Percentiles rank a stretch among this genome's conserved stretches.
Conservation (phyloP, 2,888 invertebrate genomes). For the Argynnis bischoffii region DNA sequence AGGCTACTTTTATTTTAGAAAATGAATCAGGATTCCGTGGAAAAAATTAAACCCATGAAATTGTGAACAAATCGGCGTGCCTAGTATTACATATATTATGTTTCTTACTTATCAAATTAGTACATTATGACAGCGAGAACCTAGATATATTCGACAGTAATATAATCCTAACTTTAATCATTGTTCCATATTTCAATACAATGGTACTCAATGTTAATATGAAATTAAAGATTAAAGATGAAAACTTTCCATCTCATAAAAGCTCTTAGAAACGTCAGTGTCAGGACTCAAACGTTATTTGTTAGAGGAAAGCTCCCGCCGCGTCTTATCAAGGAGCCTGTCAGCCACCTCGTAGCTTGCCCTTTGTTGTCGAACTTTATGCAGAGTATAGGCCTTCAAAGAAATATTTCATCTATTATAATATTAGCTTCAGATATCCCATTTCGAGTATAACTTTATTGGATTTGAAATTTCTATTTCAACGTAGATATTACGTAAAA, state of each 20-base stretch:
- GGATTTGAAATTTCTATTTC: not conserved
- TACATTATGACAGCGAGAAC: not conserved
- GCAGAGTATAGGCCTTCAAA: not conserved
- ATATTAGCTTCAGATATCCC: not conserved
- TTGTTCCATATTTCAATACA: not conserved
- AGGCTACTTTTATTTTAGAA: too few relatives aligned
- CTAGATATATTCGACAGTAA: not conserved
- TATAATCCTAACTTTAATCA: too few relatives aligned
- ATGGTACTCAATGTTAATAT: conserved; percentile 1
- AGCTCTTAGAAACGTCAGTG: conserved; percentile 8
- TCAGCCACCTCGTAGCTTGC: conserved; percentile 10
- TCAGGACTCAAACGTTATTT: conserved; percentile 13
- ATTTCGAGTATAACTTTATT: not conserved
- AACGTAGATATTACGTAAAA: not conserved
- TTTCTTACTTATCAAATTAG: too few relatives aligned
- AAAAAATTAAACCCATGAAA: too few relatives aligned
- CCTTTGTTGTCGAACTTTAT: conserved; percentile 9
- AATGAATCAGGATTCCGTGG: too few relatives aligned
- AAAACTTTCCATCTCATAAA: conserved; percentile 10
- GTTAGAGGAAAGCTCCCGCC: conserved; percentile 16
- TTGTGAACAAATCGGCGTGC: too few relatives aligned
- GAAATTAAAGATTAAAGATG: conserved; percentile 7
- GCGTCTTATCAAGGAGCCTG: conserved; percentile 10
- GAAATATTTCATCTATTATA: not conserved
- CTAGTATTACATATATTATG: too few relatives aligned